Percentiles rank a stretch among this genome's conserved stretches.
Evolutionary conservation across 2,113 vertebrate genomes (phyloP).

Genomic region (Rana temporaria): DNA sequence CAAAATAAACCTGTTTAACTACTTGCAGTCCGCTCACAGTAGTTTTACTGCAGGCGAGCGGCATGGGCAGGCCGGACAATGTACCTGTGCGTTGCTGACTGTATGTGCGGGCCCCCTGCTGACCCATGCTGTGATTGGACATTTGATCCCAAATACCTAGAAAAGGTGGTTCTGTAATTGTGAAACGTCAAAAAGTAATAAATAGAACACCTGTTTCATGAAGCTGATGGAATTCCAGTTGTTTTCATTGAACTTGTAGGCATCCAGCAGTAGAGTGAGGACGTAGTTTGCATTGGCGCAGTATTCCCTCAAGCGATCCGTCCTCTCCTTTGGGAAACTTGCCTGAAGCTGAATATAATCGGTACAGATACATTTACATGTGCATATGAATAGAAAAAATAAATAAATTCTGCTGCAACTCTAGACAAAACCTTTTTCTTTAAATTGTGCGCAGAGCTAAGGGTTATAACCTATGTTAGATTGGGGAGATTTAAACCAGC

Average conservation of each 20-base stretch:
- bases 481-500: too few relatives aligned
- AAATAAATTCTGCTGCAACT: not conserved
- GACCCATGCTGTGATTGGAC: not conserved
- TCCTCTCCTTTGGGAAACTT: conserved; percentile 52
- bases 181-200: fast-evolving
- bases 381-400: not conserved
- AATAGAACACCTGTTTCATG: conserved; percentile 72
- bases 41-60: too few relatives aligned
- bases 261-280: conserved; percentile 75
- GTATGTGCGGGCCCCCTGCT: too few relatives aligned
- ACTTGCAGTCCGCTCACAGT: not conserved
- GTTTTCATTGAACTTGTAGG: conserved; percentile 75
- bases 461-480: too few relatives aligned
- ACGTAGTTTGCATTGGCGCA: conserved; percentile 76
- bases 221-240: conserved; percentile 80
- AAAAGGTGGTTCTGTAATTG: not conserved
- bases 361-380: not conserved
- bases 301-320: conserved; percentile 69
- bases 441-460: too few relatives aligned
- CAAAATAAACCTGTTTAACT: not conserved
- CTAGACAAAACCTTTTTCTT: too few relatives aligned
- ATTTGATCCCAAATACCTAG: not conserved
- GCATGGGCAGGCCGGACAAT: too few relatives aligned
- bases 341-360: conserved; percentile 66
- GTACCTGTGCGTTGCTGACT: too few relatives aligned